Conservation (phyloP, 2,113 vertebrate genomes). For the Merops nubicus region DNA sequence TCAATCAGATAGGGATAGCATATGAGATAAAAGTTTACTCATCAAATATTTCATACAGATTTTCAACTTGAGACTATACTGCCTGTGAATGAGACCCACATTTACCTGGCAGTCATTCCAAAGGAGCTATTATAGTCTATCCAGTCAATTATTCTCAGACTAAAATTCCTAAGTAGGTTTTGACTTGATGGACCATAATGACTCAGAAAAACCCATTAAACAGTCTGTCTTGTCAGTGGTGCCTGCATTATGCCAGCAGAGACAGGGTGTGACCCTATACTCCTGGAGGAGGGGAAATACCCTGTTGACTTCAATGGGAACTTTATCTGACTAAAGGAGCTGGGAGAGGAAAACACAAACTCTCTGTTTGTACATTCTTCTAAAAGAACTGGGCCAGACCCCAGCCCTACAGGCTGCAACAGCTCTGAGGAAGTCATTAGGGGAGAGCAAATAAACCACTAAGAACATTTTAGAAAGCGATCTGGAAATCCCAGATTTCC, state of each 20-base stretch:
- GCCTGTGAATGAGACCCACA: conserved; percentile 49
- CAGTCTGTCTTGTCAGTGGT: conserved; percentile 76
- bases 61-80: conserved; percentile 38
- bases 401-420: conserved; percentile 50
- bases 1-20: conserved; percentile 56
- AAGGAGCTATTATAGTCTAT: conserved; percentile 70
- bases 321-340: neutral
- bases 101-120: conserved; percentile 64
- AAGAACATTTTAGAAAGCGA: conserved; percentile 62
- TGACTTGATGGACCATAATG: conserved; percentile 82
- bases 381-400: conserved; percentile 50
- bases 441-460: conserved; percentile 63
- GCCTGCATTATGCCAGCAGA: conserved; percentile 69
- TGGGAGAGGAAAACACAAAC: neutral
- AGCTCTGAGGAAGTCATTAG: conserved; percentile 65
- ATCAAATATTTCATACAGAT: conserved; percentile 53
- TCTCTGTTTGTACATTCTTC: conserved; percentile 53
- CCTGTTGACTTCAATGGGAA: conserved; percentile 27
- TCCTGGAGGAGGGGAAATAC: neutral
- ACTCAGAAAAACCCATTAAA: conserved; percentile 70
- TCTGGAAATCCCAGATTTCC: conserved; percentile 63
- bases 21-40: conserved; percentile 53
- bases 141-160: conserved; percentile 73
- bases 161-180: conserved; percentile 73
- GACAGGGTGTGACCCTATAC: conserved; percentile 37